Percentiles rank a stretch among this genome's conserved stretches.
These are phyloP conservation scores for Dipodomys merriami DNA, from an alignment of 2,113 vertebrate species.

Conservation along the genomic window DNA sequence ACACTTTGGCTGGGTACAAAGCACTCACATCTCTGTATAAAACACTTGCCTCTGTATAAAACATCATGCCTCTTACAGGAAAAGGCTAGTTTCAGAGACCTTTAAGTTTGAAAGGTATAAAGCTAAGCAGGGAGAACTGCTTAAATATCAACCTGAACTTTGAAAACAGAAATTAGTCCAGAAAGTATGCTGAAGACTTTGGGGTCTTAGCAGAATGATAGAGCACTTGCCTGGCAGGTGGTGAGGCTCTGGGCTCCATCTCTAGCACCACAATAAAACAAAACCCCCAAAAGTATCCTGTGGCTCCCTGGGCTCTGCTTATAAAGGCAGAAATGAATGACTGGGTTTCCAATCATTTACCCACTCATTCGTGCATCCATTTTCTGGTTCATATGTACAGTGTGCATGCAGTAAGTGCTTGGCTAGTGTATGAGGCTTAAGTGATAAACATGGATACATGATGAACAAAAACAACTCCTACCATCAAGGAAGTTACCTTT, in stretches of 20 bases:
- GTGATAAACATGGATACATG: not conserved
- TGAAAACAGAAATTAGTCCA: not conserved
- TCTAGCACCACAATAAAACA: too few relatives aligned
- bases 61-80: not conserved
- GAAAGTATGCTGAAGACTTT: not conserved
- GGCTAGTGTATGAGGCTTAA: not conserved
- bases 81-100: not conserved
- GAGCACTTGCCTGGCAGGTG: too few relatives aligned
- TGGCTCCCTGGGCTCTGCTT: not conserved
- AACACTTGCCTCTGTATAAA: not conserved
- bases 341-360: not conserved
- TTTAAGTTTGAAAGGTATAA: not conserved
- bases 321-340: not conserved
- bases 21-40: not conserved
- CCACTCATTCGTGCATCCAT: not conserved
- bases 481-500: not conserved
- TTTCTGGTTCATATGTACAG: not conserved
- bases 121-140: not conserved
- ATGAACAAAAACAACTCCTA: not conserved
- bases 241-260: too few relatives aligned
- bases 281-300: too few relatives aligned
- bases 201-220: too few relatives aligned
- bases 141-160: not conserved
- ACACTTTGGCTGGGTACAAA: not conserved
- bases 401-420: not conserved